These are phyloP conservation scores for Pseudococcus viburni DNA, from an alignment of 2,888 invertebrate species.

Conservation along the genomic window DNA sequence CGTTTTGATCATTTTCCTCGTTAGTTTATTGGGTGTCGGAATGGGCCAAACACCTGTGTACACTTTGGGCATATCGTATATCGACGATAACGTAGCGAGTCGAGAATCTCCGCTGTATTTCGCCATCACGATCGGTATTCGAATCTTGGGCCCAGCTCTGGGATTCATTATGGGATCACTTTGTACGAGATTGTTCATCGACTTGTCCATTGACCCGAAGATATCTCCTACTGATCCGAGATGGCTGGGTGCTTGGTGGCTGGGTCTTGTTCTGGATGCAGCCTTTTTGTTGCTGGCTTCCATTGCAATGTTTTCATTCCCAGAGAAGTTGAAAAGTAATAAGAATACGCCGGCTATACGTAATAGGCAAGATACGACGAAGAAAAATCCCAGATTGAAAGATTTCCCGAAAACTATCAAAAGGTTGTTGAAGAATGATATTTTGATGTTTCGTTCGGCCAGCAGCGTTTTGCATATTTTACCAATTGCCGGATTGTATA, in stretches of 20 bases:
- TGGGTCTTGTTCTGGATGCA: conserved; percentile 90
- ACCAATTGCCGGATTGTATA: conserved; percentile 92
- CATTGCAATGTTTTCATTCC: conserved; percentile 92
- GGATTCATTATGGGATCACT: conserved; percentile 92
- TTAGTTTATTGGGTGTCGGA: conserved; percentile 89
- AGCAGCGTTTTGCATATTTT: conserved; percentile 91
- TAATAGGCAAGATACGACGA: conserved; percentile 37
- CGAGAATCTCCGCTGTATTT: conserved; percentile 93
- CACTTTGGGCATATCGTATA: conserved; percentile 92
- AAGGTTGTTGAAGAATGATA: conserved; percentile 88
- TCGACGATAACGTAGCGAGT: conserved; percentile 94
- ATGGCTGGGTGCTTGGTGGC: conserved; percentile 99
- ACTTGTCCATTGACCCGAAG: conserved; percentile 81
- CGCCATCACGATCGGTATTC: conserved; percentile 92
- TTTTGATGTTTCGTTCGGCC: conserved; percentile 91
- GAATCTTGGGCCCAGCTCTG: conserved; percentile 90
- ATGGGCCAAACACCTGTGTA: conserved; percentile 94
- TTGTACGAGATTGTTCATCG: conserved; percentile 89
- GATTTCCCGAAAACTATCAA: conserved; percentile 86
- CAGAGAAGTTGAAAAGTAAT: conserved; percentile 77
- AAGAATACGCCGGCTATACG: conserved; percentile 68
- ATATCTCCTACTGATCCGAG: conserved; percentile 85
- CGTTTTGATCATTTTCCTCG: conserved; percentile 89
- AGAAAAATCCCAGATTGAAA: conserved; percentile 73
- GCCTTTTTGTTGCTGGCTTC: conserved; percentile 86